phyloP scores from a whole-genome alignment of 2,113 vertebrate species.

The Barnardius zonarius region DNA sequence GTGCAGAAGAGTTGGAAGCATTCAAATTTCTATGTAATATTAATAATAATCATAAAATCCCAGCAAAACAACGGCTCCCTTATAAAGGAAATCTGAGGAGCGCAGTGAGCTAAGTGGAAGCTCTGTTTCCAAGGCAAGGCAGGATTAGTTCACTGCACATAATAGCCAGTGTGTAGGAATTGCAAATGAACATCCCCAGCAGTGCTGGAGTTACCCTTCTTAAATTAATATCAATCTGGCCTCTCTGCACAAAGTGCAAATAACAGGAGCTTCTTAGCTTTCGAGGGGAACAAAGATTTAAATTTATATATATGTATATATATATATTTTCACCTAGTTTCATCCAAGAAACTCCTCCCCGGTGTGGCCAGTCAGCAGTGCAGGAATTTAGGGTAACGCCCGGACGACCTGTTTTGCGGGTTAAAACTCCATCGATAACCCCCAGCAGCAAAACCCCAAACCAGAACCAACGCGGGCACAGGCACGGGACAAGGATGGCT shows the following conservation, averaged over 20 bases:
- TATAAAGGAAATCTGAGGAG: slow-evolving; percentile 56
- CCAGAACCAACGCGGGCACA: accelerated
- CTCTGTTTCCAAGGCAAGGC: slow-evolving; percentile 53
- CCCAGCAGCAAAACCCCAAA: background rate
- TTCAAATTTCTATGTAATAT: background rate
- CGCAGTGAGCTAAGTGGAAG: background rate
- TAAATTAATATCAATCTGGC: slow-evolving; percentile 17
- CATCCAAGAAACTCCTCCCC: background rate
- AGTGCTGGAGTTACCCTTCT: slow-evolving; percentile 2
- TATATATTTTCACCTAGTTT: background rate
- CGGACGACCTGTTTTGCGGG: background rate
- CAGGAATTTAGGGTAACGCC: background rate
- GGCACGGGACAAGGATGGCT: background rate
- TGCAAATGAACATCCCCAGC: slow-evolving; percentile 54
- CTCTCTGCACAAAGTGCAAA: background rate
- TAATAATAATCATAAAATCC: slow-evolving; percentile 53
- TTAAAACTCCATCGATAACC: background rate
- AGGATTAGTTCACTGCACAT: slow-evolving; percentile 52
- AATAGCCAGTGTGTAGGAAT: slow-evolving; percentile 56
- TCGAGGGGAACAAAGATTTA: background rate
- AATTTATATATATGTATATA: background rate
- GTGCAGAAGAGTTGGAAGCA: background rate
- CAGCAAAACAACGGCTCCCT: slow-evolving; percentile 21
- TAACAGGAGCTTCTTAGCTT: background rate
- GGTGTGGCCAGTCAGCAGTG: background rate